These are phyloP conservation scores for Agrotis puta DNA, from an alignment of 2,888 invertebrate genomes.

Conservation along the genomic window DNA sequence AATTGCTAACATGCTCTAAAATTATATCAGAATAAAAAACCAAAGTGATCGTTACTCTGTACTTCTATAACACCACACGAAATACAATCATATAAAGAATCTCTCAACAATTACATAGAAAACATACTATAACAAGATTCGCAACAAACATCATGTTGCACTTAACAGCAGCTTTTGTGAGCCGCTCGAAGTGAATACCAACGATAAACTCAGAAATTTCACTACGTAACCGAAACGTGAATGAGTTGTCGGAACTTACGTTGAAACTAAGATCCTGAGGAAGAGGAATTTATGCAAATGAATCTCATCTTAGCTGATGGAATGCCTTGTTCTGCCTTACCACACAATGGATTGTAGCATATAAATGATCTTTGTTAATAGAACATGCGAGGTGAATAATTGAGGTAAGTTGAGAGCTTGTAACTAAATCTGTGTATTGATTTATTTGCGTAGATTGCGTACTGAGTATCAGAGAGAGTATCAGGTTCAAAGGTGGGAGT, in stretches of 20 bases:
- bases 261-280: conserved; percentile 70
- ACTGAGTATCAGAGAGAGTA: neutral
- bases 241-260: conserved; percentile 65
- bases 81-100: neutral
- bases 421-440: conserved; percentile 39
- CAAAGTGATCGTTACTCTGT: neutral
- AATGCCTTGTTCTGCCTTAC: conserved; percentile 72
- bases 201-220: conserved; percentile 62
- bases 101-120: neutral
- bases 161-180: conserved; percentile 39
- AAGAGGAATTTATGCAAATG: conserved; percentile 79
- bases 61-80: neutral
- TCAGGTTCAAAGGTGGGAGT: neutral
- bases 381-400: conserved; percentile 37
- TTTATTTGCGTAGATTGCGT: conserved; percentile 10
- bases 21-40: neutral
- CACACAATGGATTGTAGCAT: conserved; percentile 67
- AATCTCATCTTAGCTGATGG: conserved; percentile 77
- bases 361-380: conserved; percentile 70
- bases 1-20: neutral
- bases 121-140: conserved; percentile 9
- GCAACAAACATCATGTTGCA: conserved; percentile 53
- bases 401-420: conserved; percentile 21
- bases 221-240: conserved; percentile 62
- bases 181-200: conserved; percentile 29